These are phyloP conservation scores for Pterocles burchelli DNA, from an alignment of 2,113 vertebrate genomes.

Conservation along the genomic window DNA sequence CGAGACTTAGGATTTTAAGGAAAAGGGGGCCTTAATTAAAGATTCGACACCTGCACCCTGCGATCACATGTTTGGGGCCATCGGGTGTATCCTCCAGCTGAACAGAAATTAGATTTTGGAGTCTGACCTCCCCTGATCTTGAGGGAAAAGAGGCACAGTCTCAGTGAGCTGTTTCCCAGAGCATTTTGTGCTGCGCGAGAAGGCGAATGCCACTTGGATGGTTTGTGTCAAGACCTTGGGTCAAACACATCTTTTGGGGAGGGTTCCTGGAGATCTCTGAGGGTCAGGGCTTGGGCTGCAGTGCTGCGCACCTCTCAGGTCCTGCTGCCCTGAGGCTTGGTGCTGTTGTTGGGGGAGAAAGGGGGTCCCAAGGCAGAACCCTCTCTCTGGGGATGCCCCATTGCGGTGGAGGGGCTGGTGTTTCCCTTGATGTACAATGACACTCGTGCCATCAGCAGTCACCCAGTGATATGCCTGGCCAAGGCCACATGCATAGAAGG, in stretches of 20 bases:
- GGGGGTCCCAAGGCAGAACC: background rate
- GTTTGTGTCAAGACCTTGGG: background rate
- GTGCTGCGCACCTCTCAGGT: background rate
- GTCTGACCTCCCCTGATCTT: background rate
- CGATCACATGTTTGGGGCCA: background rate
- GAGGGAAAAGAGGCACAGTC: background rate
- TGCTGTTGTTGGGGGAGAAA: background rate
- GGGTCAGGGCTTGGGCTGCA: background rate
- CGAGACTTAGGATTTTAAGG: background rate
- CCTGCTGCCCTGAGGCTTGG: background rate
- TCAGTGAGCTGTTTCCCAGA: background rate
- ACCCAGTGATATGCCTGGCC: background rate
- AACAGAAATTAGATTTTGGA: background rate
- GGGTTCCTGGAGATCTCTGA: background rate
- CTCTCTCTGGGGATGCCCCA: background rate
- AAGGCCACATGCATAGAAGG: background rate
- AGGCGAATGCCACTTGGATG: background rate
- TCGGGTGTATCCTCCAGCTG: background rate
- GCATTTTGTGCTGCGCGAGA: background rate
- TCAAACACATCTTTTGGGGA: background rate
- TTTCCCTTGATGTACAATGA: background rate
- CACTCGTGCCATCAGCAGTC: too few relatives aligned
- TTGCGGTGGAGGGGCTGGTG: background rate
- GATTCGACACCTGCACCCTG: background rate
- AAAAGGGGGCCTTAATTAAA: background rate